Base-by-base conservation (phyloP, 2,888 invertebrate species). In the Sarcophaga caerulescens region DNA sequence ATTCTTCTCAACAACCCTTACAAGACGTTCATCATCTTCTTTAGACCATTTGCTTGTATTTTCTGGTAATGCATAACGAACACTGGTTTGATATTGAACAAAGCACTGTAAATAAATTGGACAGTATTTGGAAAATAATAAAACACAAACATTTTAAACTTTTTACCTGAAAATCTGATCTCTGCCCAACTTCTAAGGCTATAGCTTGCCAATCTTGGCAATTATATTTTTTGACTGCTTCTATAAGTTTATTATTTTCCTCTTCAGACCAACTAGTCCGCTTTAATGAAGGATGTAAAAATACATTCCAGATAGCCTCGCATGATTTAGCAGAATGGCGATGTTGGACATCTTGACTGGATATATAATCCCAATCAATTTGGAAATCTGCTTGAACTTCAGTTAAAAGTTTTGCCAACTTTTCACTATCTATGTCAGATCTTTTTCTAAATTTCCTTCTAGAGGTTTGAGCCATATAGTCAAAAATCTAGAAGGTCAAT, bases 301-400 rank as follows among this genome's bases (percentile, higher is more conserved):
- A 96, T 25, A 95, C 93, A 83, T 95, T 94, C 97, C 97, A 97
- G 90, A 96, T 94, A 0, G 95, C 94, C 88, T 94, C 93, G 90
- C 96, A 97, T 90, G 96, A 96, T 12, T 93, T 93, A 0, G 95
- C 92, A 0, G 94, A 94, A 89, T 96, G 96, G n/a, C 95, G 94
- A 57, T 93, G 92, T 85, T 94, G 94, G 6, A 94, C 86, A 80
- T 91, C 90, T 62, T 90, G 77, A 0, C 88, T 87, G 6, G 92
- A 91, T 35, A 93, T 90, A 83, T 90, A 89, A 70, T 89, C 85
- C 93, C 93, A 93, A 78, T 93, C 92, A 25, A 93, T 92, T 35
- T 81, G 62, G 52, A 92, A 93, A 8, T 89, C 87, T 47, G 85
- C 63, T 69, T 84, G 76, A 4, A 88, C 85, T 71, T 83, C 73